Evolutionary conservation across 2,113 vertebrate genomes (phyloP), one percentile per base, ranked within the genome.

Genomic region (Crocuta crocuta): DNA sequence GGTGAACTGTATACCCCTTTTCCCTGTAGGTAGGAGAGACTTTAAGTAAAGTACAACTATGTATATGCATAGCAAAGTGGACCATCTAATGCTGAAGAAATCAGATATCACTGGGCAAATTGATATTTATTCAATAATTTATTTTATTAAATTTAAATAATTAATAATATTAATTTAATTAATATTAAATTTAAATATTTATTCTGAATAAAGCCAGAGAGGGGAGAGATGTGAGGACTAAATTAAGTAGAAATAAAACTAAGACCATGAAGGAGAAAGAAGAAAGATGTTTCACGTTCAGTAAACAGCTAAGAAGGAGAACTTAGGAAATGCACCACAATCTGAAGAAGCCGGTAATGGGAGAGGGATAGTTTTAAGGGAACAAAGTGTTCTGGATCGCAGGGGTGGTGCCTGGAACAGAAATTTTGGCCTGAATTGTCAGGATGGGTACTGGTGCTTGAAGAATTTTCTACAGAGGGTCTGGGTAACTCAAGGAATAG

Each of bases 401-500:
- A 61, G 53, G 26, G 76, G 5, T 43, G n/a, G 43, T 82, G 24
- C 10, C 28, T 23, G 19, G 39, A 73, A 87, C 63, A 87, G 17
- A 89, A 55, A 55, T 26, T 68, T 43, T 94, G 93, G 5, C 53
- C 71, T 80, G 65, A 68, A 55, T 35, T 43, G 26, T 95, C 31
- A 55, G 63, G 39, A 81, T 61, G 28, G 70, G n/a, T 23, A 73
- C 5, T 65, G 19, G 23, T 65, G 4, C 31, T 39, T 45, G 24
- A 17, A 65, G 71, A 73, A 43, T 88, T 96, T 95, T 97, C 89
- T 68, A 65, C 61, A 73, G 85, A 78, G 89, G 23, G 3, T 19
- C 90, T 80, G n/a, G 21, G 65, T 76, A 92, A 31, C 63, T 90
- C 63, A 71, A 76, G n/a, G 70, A 73, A 24, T 33, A 83, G 66